Conservation (phyloP, 2,888 invertebrate species). For the Linnaemya vulpina region DNA sequence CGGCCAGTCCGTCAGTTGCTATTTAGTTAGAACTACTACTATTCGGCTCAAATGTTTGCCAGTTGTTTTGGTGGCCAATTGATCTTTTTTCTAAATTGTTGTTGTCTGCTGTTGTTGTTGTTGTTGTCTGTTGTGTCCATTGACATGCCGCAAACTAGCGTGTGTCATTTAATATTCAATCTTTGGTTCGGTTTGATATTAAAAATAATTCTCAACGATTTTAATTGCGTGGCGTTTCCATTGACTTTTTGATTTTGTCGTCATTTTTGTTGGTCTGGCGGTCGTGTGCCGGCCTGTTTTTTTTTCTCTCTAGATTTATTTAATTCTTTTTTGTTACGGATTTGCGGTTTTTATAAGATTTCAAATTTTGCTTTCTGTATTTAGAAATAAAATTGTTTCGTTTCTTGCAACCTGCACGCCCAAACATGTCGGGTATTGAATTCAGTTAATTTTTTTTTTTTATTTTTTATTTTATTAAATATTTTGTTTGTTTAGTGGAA, state of each 20-base stretch:
- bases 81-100: conserved; percentile 52
- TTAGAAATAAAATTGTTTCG: conserved; percentile 32
- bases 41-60: conserved; percentile 1
- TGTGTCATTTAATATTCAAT: conserved; percentile 66
- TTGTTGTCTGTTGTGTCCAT: conserved; percentile 41
- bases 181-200: conserved; percentile 34
- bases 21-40: conserved; percentile 50
- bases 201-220: conserved; percentile 49
- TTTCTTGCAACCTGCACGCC: conserved; percentile 68
- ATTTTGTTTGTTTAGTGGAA: conserved; percentile 64
- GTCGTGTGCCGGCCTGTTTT: conserved; percentile 63
- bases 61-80: conserved; percentile 60
- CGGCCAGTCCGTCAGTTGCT: neutral
- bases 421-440: conserved; percentile 58
- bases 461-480: conserved; percentile 28
- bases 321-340: conserved; percentile 25
- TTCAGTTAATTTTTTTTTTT: conserved; percentile 48
- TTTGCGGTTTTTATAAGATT: conserved; percentile 4
- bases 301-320: no score
- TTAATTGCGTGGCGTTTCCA: conserved; percentile 40
- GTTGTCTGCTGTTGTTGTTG: conserved; percentile 32
- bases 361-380: conserved; percentile 40
- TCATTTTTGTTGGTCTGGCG: conserved; percentile 54
- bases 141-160: conserved; percentile 69
- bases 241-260: conserved; percentile 52